Conservation (phyloP, 2,888 invertebrate genomes). For the Coleophora flavipennella region DNA sequence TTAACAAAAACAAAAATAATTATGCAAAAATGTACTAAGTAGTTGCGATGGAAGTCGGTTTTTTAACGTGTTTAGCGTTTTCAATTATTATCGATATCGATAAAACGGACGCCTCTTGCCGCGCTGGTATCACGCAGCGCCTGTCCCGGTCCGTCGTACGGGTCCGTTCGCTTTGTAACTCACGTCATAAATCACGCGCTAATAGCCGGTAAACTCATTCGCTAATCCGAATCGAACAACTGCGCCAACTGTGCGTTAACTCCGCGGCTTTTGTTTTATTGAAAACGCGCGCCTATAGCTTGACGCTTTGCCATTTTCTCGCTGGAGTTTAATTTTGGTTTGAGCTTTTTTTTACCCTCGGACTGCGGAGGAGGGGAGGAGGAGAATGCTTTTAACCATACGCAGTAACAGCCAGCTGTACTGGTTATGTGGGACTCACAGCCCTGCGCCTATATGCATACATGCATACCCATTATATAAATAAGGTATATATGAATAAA, state of each 20-base stretch:
- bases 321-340: background rate
- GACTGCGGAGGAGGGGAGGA: too few species aligned
- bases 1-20: too few species aligned
- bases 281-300: constrained; percentile 6
- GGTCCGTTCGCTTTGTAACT: constrained; percentile 41
- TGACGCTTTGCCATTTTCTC: constrained; percentile 15
- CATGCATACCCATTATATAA: too few species aligned
- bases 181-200: constrained; percentile 66
- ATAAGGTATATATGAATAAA: too few species aligned
- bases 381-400: too few species aligned
- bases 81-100: constrained; percentile 11
- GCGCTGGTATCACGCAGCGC: constrained; percentile 54
- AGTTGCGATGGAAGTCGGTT: too few species aligned
- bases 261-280: too few species aligned
- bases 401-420: too few species aligned
- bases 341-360: background rate
- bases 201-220: constrained; percentile 67
- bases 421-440: too few species aligned
- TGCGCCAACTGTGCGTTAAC: constrained; percentile 22
- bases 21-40: too few species aligned
- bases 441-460: too few species aligned
- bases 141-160: constrained; percentile 38
- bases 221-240: constrained; percentile 60
- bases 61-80: too few species aligned
- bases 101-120: constrained; percentile 13